Base-by-base conservation (phyloP, 2,888 invertebrate species). In the Pseudanteris insignis region DNA sequence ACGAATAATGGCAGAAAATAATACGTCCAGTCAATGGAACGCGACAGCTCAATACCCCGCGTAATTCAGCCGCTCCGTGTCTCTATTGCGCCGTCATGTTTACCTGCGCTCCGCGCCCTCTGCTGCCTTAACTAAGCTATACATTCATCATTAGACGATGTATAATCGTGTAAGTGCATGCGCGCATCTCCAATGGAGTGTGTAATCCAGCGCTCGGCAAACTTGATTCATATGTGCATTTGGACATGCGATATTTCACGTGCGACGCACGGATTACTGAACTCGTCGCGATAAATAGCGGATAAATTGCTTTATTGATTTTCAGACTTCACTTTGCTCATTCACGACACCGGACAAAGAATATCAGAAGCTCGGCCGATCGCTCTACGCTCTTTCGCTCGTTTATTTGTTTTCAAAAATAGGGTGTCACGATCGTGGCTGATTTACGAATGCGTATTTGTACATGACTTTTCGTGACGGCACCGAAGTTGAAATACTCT, bases 21-120 rank as follows among this genome's bases (percentile, higher is more conserved):
- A 74, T 74, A 70, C 70, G 65, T 74, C 72, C 68, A 65, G 60
- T 60, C 65, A 60, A 70, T 61, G 64, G 67, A 68, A 67, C 51
- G 54, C 66, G 74, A 73, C 74, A 69, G 67, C 67, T 71, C 67
- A 65, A 67, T 72, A 67, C 63, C 63, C 61, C 29, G 12, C 26
- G 47, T 47, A 55, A 55, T 63, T 63, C 48, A 59, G 51, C 55
- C 48, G 41, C 50, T 46, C 33, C 43, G 40, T 63, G 2, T 41
- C 32, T 50, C 3, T 6, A 32, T 38, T 29, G 26, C 24, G 29
- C 37, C 18, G 43, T 43, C 41, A 40, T 59, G 53, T 53, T 59
- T 53, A 51, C 43, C 46, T 43, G 51, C 12, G 33, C 32, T 38
- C 29, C 29, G 14, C 32, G 38, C 48, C 36, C 46, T 53, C 26